Conservation (phyloP, 2,888 invertebrate species). For the Anthrax anthrax region DNA sequence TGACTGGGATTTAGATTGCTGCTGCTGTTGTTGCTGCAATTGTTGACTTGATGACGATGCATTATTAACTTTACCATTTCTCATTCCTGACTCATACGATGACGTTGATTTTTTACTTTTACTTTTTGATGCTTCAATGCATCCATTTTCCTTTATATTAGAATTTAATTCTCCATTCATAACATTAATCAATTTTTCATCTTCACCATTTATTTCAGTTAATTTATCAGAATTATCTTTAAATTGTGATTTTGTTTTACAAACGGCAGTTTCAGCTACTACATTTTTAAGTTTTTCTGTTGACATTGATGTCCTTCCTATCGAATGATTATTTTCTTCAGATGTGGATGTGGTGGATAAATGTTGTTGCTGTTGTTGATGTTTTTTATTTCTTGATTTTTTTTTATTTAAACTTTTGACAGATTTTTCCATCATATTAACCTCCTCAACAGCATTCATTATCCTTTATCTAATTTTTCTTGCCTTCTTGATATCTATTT, state of each 20-base stretch:
- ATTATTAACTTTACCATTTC: no score
- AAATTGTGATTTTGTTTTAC: no score
- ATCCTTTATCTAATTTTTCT: background rate
- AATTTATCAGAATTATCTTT: background rate
- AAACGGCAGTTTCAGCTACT: background rate
- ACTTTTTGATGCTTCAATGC: background rate
- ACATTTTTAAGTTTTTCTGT: no score
- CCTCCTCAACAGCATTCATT: slow-evolving; percentile 7
- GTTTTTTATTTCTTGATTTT: slow-evolving; percentile 7
- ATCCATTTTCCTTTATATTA: slow-evolving; percentile 10
- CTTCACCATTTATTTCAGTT: background rate
- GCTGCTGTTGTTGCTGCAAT: no score
- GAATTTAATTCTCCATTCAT: slow-evolving; percentile 5
- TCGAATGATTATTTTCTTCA: no score
- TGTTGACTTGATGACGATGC: no score
- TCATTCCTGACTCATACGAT: no score
- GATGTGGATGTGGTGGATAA: no score
- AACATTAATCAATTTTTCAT: slow-evolving; percentile 2
- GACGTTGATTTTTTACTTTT: background rate
- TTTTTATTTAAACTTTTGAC: slow-evolving; percentile 6
- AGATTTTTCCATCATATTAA: slow-evolving; percentile 4
- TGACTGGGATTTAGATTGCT: no score
- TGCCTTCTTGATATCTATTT: slow-evolving; percentile 4
- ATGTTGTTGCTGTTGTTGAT: slow-evolving; percentile 1
- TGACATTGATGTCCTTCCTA: no score